Base-by-base conservation (phyloP, 2,888 invertebrate species). In the Lordiphosa andalusiaca region DNA sequence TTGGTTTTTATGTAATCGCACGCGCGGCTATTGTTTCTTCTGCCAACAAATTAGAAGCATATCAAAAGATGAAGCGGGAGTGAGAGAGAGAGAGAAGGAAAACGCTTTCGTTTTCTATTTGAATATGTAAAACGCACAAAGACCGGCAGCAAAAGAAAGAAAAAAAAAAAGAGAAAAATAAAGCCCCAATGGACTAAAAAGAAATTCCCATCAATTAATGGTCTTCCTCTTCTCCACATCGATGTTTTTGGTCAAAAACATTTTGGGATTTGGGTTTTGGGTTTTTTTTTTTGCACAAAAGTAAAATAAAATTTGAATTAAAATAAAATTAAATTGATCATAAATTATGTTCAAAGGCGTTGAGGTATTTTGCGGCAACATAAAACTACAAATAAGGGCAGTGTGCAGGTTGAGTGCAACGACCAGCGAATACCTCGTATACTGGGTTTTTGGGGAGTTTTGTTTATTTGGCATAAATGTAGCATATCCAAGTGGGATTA, bases 41-140 rank as follows among this genome's bases (percentile, higher is more conserved):
- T 51, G 57, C 39, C 64, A 64, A 56, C 54, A 70, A 73, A 73
- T 69, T 77, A 84, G 83, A 78, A 78, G 77, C 78, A 23, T 41
- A 46, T 47, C 7, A 47, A 21, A 25, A 44, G 35, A 52, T 13
- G 35, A 40, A 13, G 21, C 13, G 4, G 44, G 53, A 5, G 19
- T 16, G 5, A 42, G 25, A 30, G 23, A 42, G 25, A 30, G 23
- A 30, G 12, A 13, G 13, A 12, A 38, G 36, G 7, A 44, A 67
- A 77, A 71, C 75, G 85, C 85, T 80, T 80, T 80, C 78, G 85
- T 78, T 80, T 80, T 80, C 85, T 80, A 72, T 80, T 80, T 72
- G 76, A 80, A 80, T 83, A 80, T 84, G 56, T 67, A 67, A 82
- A 74, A 40, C 56, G 46, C 46, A 63, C 60, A 84, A 77, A 77